These are phyloP conservation scores for Burhinus oedicnemus DNA, from an alignment of 2,113 vertebrate species.

Conservation along the genomic window DNA sequence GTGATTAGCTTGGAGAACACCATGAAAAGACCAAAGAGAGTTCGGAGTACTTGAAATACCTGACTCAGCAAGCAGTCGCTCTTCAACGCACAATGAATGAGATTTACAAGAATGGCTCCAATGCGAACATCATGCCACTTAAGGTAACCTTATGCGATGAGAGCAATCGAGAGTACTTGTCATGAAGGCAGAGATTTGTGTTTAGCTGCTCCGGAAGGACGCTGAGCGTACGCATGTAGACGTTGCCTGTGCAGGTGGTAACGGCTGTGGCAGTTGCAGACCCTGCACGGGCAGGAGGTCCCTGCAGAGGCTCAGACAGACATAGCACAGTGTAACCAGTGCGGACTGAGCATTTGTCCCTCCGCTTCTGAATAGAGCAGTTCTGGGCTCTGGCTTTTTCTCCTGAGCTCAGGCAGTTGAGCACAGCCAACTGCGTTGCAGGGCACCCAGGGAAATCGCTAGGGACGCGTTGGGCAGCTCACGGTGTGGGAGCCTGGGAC, in stretches of 20 bases:
- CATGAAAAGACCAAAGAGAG: constrained; percentile 99
- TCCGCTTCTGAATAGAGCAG: rapidly evolving
- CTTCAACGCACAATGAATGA: constrained; percentile 99
- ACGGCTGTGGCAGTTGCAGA: not conserved
- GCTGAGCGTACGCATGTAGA: rapidly evolving
- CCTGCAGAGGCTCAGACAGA: not conserved
- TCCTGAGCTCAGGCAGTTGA: not conserved
- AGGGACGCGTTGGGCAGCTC: not conserved
- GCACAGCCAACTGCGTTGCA: rapidly evolving
- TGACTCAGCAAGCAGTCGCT: constrained; percentile 97
- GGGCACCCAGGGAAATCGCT: not conserved
- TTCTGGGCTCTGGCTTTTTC: not conserved
- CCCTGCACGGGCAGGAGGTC: not conserved
- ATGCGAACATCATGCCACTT: constrained; percentile 92
- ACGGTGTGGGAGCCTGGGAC: not conserved
- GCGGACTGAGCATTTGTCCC: rapidly evolving
- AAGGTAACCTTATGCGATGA: constrained; percentile 74
- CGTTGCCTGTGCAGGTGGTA: rapidly evolving
- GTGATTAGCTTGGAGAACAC: constrained; percentile 88
- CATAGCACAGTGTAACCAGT: rapidly evolving
- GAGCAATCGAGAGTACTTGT: rapidly evolving
- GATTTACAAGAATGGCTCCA: constrained; percentile 98
- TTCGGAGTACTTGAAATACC: constrained; percentile 97
- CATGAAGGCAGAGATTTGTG: rapidly evolving
- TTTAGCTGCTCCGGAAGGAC: not conserved